These are phyloP conservation scores for Centroberyx gerrardi DNA, from an alignment of 2,797 vertebrate species.

Conservation along the genomic window DNA sequence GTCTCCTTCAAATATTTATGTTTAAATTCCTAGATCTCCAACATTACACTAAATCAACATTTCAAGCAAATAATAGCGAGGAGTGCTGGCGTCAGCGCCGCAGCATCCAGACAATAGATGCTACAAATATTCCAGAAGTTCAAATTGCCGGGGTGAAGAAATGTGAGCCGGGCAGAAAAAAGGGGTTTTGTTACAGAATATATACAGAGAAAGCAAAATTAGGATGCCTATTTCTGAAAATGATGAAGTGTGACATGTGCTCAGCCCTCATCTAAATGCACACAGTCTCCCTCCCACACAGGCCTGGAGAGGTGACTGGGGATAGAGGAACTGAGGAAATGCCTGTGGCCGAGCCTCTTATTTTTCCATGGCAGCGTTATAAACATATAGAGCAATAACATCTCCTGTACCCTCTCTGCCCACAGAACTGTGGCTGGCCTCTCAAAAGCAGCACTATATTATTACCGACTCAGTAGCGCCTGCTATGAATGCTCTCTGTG, in stretches of 20 bases:
- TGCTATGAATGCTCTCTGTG: constrained; percentile 57
- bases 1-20: constrained; percentile 23
- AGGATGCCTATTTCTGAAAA: constrained; percentile 45
- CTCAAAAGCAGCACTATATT: constrained; percentile 61
- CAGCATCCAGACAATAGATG: constrained; percentile 17
- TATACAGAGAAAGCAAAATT: constrained; percentile 26
- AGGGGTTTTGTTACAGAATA: constrained; percentile 16
- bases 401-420: constrained; percentile 60
- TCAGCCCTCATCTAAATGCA: constrained; percentile 38
- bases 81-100: constrained; percentile 9
- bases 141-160: constrained; percentile 5
- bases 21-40: constrained; percentile 39
- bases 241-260: constrained; percentile 65
- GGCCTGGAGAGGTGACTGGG: constrained; percentile 50
- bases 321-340: constrained; percentile 68
- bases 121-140: constrained; percentile 11
- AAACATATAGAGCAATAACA: constrained; percentile 75
- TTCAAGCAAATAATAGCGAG: constrained; percentile 24
- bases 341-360: constrained; percentile 72
- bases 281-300: constrained; percentile 45
- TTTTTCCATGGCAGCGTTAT: constrained; percentile 77
- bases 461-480: constrained; percentile 51
- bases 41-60: constrained; percentile 31
- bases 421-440: constrained; percentile 66
- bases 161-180: constrained; percentile 21